phyloP scores from a whole-genome alignment of 2,797 vertebrate species.

The Poeciliopsis infans region DNA sequence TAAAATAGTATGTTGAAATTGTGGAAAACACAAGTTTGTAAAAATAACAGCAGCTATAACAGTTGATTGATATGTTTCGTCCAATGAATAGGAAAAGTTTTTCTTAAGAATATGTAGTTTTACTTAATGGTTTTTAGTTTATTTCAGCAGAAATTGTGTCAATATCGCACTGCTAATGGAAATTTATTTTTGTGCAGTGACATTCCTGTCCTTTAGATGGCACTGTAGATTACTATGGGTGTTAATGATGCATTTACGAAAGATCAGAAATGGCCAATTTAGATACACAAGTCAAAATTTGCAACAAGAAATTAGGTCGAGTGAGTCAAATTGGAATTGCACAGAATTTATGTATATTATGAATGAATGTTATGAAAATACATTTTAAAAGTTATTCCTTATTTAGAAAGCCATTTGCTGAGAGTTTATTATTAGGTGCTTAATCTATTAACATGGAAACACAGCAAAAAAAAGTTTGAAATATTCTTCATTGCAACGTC shows the following conservation, averaged over 20 bases:
- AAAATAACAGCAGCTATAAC: neutral
- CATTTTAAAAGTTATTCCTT: neutral
- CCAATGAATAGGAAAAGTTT: neutral
- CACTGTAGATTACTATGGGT: neutral
- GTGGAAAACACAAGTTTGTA: neutral
- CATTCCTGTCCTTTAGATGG: conserved; percentile 18
- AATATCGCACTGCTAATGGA: neutral
- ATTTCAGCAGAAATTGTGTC: neutral
- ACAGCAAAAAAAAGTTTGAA: neutral
- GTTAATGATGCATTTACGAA: neutral
- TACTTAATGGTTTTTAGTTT: neutral
- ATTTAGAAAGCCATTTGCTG: neutral
- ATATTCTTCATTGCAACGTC: neutral
- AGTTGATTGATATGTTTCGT: neutral
- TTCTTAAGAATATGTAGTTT: neutral
- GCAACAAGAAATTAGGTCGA: neutral
- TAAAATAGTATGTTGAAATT: neutral
- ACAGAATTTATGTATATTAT: neutral
- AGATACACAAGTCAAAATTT: neutral
- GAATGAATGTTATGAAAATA: neutral
- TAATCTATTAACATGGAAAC: neutral
- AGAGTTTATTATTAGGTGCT: too few species aligned
- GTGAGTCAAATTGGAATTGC: too few species aligned
- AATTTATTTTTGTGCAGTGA: neutral
- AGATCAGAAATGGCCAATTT: neutral